Conservation (phyloP, 2,888 invertebrate species). For the Meteorus colon region DNA sequence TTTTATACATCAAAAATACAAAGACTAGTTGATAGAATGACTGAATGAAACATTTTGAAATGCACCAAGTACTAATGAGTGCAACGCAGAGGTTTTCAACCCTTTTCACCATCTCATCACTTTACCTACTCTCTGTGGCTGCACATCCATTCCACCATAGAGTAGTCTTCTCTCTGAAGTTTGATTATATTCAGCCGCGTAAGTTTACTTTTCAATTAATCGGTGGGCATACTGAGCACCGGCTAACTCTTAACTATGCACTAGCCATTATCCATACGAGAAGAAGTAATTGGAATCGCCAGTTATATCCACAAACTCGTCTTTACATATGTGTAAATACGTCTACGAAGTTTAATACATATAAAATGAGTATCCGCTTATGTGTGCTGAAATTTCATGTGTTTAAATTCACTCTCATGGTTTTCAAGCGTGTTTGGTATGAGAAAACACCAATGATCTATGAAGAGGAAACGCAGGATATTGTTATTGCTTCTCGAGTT, state of each 20-base stretch:
- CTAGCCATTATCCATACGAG: conserved; percentile 67
- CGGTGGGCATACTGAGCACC: conserved; percentile 61
- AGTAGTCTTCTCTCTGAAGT: conserved; percentile 61
- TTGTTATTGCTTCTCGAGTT: conserved; percentile 22
- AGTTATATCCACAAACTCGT: conserved; percentile 43
- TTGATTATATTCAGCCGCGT: conserved; percentile 65
- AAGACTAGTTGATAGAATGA: background rate
- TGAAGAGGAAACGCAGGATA: background rate
- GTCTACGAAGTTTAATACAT: conserved; percentile 6
- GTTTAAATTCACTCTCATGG: background rate
- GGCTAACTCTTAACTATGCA: conserved; percentile 67
- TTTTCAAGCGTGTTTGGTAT: background rate
- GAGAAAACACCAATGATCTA: conserved; percentile 22
- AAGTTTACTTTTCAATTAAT: conserved; percentile 72
- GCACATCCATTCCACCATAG: conserved; percentile 22
- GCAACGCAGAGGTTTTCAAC: background rate
- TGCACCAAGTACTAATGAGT: background rate
- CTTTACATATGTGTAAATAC: conserved; percentile 13
- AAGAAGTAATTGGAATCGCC: conserved; percentile 69
- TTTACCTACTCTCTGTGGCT: background rate
- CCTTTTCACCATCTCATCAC: conserved; percentile 9
- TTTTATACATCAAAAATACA: background rate
- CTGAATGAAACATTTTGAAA: background rate
- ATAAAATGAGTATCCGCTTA: background rate
- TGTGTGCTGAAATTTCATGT: background rate